Evolutionary conservation across 2,888 invertebrate genomes (phyloP), one percentile per base, ranked within the genome.

Genomic region (Hirtodrosophila duncani): DNA sequence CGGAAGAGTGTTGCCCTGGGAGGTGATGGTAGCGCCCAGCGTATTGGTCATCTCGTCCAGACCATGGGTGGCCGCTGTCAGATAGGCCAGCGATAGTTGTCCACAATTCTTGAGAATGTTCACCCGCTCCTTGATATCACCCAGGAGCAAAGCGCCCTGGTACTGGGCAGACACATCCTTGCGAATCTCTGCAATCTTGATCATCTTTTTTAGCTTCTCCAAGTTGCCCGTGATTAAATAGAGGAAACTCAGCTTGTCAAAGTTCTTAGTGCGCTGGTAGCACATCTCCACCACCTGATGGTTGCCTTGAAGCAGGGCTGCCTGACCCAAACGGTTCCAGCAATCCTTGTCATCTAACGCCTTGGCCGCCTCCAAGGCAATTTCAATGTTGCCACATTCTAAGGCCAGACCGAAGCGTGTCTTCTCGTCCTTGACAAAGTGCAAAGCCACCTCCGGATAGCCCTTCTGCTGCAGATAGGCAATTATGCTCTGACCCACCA

Each of bases 401-500:
- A 99, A 87, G 0, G 99, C 99, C 48, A 99, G 88, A 0, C 97
- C 94, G 82, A 99, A 95, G 11, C 98, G 90, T 0, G 99, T 99
- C 84, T 98, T 98, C 63, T 99, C 96, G 85, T 99, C 99, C 86
- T 99, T 99, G 1, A 99, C 99, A 88, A 99, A 99, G 87, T 99
- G 99, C 3, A 99, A 89, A 0, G 99, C 99, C 6, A 99, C 98
- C 88, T 99, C 99, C 0, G 99, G 99, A 85, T 99, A 99, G 1
- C 99, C 98, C 88, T 99, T 99, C 87, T 98, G 97, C 87, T 99
- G 99, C 50, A 99, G 88, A 84, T 99, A 99, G 0, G 99, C 96
- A 80, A 99, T 99, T 81, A 99, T 99, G 46, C 98, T 97, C 88
- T 99, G 99, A 0, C 99, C 99, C 7, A 99, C 98, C 0, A 99